A percentile compares a stretch with the other conserved stretches of the same genome.
phyloP scores from a whole-genome alignment of 1,140 invertebrate species.

The Lasioglossum baleicum region DNA sequence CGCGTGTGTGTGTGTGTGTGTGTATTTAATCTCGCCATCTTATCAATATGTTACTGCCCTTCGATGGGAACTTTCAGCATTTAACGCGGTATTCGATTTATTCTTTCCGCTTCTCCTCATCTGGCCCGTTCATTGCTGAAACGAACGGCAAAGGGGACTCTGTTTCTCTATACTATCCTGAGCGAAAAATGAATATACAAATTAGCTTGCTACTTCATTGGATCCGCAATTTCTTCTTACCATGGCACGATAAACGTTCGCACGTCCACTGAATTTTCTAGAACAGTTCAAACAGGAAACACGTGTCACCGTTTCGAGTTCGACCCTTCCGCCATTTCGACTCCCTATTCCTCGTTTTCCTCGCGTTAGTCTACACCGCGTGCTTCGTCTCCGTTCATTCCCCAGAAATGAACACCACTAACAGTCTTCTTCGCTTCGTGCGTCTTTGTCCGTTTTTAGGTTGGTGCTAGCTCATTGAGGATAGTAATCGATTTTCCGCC shows the following conservation, averaged over 20 bases:
- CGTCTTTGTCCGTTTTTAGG: too few relatives aligned
- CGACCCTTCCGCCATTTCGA: not conserved
- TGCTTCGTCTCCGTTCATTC: too few relatives aligned
- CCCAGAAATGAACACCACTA: too few relatives aligned
- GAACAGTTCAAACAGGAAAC: slow-evolving; percentile 51
- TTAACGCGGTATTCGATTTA: too few relatives aligned
- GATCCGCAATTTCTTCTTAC: not conserved
- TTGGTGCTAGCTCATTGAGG: slow-evolving; percentile 47
- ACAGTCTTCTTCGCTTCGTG: too few relatives aligned
- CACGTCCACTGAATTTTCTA: not conserved
- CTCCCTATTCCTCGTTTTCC: not conserved
- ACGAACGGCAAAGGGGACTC: too few relatives aligned
- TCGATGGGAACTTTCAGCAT: too few relatives aligned
- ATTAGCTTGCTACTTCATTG: slow-evolving; percentile 59
- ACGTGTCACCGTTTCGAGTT: slow-evolving; percentile 4
- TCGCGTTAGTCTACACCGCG: too few relatives aligned
- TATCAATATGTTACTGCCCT: slow-evolving; percentile 81
- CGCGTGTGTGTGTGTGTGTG: too few relatives aligned
- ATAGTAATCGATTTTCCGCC: slow-evolving; percentile 77
- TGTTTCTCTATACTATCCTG: too few relatives aligned
- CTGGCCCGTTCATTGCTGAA: too few relatives aligned
- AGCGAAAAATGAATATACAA: slow-evolving; percentile 78
- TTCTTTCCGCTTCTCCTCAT: too few relatives aligned
- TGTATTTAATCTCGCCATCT: slow-evolving; percentile 65
- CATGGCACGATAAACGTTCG: not conserved